A percentile compares a stretch with the other conserved stretches of the same genome.
Evolutionary conservation across 2,113 vertebrate genomes (phyloP).

Genomic region (Lycaon pictus): DNA sequence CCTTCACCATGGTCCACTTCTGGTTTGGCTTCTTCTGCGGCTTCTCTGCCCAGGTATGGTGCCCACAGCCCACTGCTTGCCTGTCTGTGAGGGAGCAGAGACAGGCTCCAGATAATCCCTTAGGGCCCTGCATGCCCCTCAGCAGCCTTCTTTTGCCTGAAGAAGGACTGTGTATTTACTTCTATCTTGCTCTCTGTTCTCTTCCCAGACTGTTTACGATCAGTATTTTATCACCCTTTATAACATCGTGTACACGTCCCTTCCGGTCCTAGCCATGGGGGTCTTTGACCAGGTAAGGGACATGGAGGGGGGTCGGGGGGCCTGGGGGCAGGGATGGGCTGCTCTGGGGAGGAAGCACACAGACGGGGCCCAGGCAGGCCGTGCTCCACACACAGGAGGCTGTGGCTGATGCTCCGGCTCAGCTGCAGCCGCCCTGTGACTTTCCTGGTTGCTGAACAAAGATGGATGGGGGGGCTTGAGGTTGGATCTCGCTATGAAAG

Average conservation of each 20-base stretch:
- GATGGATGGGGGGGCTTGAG: not conserved
- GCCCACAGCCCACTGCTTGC: no score
- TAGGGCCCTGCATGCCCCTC: fast-evolving
- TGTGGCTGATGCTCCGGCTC: no score
- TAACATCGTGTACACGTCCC: constrained; percentile 97
- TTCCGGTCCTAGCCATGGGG: constrained; percentile 98
- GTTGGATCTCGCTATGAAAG: not conserved
- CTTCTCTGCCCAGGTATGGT: constrained; percentile 95
- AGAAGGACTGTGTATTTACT: fast-evolving
- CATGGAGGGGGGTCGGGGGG: not conserved
- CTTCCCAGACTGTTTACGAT: constrained; percentile 94
- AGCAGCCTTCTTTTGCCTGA: not conserved
- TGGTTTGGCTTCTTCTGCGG: constrained; percentile 99
- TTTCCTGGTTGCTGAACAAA: not conserved
- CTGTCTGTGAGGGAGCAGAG: not conserved
- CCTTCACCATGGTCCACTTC: constrained; percentile 99
- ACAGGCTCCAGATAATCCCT: not conserved
- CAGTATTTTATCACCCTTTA: constrained; percentile 98
- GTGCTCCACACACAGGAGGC: no score
- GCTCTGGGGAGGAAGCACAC: not conserved
- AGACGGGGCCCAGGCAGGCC: no score
- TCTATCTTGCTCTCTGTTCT: not conserved
- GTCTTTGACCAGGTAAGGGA: constrained; percentile 95
- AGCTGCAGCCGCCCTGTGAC: no score
- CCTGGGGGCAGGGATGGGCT: not conserved